Conservation (phyloP, 2,113 vertebrate species). For the Odontophorus gujanensis region DNA sequence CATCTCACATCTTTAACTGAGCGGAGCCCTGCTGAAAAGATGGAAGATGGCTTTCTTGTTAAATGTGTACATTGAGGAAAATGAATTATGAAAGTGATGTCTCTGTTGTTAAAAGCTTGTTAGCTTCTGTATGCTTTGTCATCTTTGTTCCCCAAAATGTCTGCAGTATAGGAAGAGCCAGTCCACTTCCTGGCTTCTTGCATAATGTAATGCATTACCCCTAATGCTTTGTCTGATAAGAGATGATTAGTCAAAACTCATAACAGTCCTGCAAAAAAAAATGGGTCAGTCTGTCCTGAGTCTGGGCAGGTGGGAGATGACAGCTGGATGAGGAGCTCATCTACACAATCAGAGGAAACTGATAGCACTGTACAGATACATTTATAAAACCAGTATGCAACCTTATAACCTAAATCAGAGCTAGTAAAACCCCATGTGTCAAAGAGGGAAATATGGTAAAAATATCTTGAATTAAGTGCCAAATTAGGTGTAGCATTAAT, state of each 20-base stretch:
- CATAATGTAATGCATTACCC: neutral
- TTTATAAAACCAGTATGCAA: neutral
- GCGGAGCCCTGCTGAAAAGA: neutral
- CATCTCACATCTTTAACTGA: neutral
- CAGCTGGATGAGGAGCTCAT: neutral
- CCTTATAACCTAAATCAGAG: neutral
- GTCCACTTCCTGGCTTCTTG: neutral
- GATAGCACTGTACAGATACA: neutral
- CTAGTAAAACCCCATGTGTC: neutral
- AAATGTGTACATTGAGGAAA: neutral
- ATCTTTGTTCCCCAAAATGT: neutral
- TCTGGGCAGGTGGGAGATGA: neutral
- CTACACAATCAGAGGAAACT: neutral
- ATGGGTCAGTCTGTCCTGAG: neutral
- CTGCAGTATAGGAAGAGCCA: neutral
- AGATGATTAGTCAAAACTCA: neutral
- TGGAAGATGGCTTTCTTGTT: neutral
- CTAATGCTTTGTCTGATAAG: neutral
- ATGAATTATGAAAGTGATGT: neutral
- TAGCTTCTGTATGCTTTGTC: neutral
- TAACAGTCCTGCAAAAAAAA: neutral
- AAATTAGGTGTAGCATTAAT: neutral
- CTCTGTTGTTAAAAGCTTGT: neutral
- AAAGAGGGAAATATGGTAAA: neutral
- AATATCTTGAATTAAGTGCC: neutral